Evolutionary conservation across 2,113 vertebrate species (phyloP).

Genomic region (Eidolon helvum): DNA sequence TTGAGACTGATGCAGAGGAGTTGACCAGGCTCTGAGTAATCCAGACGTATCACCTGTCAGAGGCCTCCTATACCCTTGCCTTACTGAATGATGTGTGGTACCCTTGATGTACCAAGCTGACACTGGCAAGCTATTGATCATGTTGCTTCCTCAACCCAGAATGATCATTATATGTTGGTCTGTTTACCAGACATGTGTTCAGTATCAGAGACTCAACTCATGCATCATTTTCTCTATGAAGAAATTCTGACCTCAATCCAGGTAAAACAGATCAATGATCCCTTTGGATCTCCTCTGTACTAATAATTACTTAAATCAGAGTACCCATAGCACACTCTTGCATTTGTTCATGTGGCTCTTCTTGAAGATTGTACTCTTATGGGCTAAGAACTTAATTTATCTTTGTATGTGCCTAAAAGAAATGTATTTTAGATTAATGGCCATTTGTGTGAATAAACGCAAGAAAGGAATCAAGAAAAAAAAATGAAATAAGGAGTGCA

Average conservation of each 20-base stretch:
- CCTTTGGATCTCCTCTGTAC: neutral
- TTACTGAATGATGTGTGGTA: too few relatives aligned
- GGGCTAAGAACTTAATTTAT: neutral
- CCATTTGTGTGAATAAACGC: neutral
- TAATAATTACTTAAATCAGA: neutral
- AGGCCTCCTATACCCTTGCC: neutral
- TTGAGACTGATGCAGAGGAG: neutral
- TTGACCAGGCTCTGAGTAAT: neutral
- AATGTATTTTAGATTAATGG: neutral
- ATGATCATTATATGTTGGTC: neutral
- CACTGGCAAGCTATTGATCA: neutral
- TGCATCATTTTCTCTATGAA: neutral
- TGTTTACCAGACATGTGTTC: neutral
- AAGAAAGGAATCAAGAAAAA: neutral
- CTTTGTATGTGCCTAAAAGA: slow-evolving; percentile 1
- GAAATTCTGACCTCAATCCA: neutral
- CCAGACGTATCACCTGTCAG: neutral
- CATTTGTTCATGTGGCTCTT: neutral
- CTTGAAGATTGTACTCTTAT: neutral
- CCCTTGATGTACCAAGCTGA: neutral
- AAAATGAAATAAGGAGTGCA: neutral
- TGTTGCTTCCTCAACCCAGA: neutral
- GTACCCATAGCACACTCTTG: neutral
- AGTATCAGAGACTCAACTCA: neutral
- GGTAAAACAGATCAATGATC: neutral